A percentile compares a stretch with the other conserved stretches of the same genome.
Conservation (phyloP, 2,888 invertebrate species). For the Tachina lurida region DNA sequence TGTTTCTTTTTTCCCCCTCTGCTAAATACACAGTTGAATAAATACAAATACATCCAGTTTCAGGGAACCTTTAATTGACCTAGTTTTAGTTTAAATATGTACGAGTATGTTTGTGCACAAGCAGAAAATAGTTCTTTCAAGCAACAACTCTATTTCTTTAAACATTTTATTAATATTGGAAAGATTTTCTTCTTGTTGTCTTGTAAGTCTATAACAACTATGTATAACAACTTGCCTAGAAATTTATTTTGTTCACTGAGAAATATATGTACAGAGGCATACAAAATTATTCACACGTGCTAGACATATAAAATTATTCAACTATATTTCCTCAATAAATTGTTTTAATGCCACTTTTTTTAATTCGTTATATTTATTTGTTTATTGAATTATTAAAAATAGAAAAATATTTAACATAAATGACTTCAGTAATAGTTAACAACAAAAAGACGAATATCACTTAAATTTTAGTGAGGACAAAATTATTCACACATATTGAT, state of each 20-base stretch:
- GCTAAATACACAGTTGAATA: conserved; percentile 8
- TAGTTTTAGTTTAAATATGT: conserved; percentile 33
- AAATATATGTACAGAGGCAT: not conserved
- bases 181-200: conserved; percentile 26
- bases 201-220: conserved; percentile 15
- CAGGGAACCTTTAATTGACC: conserved; percentile 54
- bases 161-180: conserved; percentile 34
- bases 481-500: too few relatives aligned
- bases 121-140: not conserved
- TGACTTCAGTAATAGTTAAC: too few relatives aligned
- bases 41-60: conserved; percentile 12
- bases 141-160: conserved; percentile 32
- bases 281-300: too few relatives aligned
- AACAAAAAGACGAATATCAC: too few relatives aligned
- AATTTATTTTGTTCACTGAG: conserved; percentile 31
- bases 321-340: too few relatives aligned
- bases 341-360: too few relatives aligned
- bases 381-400: too few relatives aligned
- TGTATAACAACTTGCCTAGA: not conserved
- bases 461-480: too few relatives aligned
- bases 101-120: not conserved
- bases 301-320: too few relatives aligned
- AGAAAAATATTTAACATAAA: too few relatives aligned
- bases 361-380: too few relatives aligned
- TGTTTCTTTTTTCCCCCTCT: not conserved